These are phyloP conservation scores for Agapornis canus DNA, from an alignment of 2,797 vertebrate species.

Conservation along the genomic window DNA sequence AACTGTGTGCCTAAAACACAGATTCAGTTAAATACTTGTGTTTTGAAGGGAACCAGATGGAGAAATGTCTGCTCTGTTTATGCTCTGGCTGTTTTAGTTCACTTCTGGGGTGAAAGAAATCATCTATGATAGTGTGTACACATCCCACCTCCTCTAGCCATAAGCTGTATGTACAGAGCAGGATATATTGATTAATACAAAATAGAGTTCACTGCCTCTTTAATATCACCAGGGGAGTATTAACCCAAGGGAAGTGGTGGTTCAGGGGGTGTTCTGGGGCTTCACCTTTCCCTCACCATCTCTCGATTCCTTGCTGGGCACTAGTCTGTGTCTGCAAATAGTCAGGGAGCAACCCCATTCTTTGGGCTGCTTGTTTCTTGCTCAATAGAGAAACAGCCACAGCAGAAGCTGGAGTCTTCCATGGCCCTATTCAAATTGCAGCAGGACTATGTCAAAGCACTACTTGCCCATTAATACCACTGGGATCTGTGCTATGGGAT, in stretches of 20 bases:
- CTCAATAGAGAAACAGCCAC: not conserved
- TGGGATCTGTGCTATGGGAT: not conserved
- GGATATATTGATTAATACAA: not conserved
- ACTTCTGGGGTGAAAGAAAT: not conserved
- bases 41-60: not conserved
- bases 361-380: not conserved
- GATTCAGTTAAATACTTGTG: not conserved
- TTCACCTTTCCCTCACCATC: not conserved
- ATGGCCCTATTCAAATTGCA: fast-evolving
- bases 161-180: not conserved
- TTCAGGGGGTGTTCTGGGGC: not conserved
- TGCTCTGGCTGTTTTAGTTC: not conserved
- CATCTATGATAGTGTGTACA: fast-evolving
- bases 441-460: not conserved
- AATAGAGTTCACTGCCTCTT: not conserved
- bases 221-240: not conserved
- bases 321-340: not conserved
- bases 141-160: not conserved
- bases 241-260: not conserved
- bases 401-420: not conserved
- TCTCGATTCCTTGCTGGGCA: not conserved
- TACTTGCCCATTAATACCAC: fast-evolving
- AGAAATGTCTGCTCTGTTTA: not conserved
- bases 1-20: not conserved
- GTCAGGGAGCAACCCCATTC: not conserved